phyloP scores from a whole-genome alignment of 2,797 vertebrate species.

The Enteromius afrohamiltoni region DNA sequence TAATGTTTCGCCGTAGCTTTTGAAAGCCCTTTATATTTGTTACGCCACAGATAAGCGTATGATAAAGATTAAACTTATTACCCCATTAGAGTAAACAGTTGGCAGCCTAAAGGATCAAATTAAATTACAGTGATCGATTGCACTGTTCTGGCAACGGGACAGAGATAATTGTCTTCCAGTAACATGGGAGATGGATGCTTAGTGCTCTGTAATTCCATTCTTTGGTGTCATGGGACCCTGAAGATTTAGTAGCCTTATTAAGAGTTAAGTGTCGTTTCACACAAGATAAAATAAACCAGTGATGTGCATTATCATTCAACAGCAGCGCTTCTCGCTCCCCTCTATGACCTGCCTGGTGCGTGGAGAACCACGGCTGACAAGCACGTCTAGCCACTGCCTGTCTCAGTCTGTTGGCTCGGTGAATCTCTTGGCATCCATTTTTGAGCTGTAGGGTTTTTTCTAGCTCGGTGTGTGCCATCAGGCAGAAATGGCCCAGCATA shows the following conservation, averaged over 20 bases:
- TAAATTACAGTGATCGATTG: slow-evolving; percentile 76
- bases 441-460: slow-evolving; percentile 44
- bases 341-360: slow-evolving; percentile 25
- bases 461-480: slow-evolving; percentile 64
- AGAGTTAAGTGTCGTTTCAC: slow-evolving; percentile 59
- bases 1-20: slow-evolving; percentile 80
- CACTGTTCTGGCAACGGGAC: slow-evolving; percentile 73
- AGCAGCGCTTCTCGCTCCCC: slow-evolving; percentile 25
- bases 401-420: slow-evolving; percentile 62
- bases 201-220: slow-evolving; percentile 79
- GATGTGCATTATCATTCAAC: slow-evolving; percentile 65
- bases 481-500: slow-evolving; percentile 64
- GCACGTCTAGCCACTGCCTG: slow-evolving; percentile 29
- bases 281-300: slow-evolving; percentile 68
- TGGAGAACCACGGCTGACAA: slow-evolving; percentile 30
- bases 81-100: slow-evolving; percentile 74
- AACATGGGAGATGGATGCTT: slow-evolving; percentile 72
- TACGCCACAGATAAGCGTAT: slow-evolving; percentile 60
- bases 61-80: slow-evolving; percentile 73
- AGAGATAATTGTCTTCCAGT: slow-evolving; percentile 72
- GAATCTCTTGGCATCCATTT: slow-evolving; percentile 65
- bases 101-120: slow-evolving; percentile 71
- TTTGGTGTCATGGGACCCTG: slow-evolving; percentile 71
- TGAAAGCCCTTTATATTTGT: slow-evolving; percentile 67
- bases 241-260: slow-evolving; percentile 78